Conservation (phyloP, 1,140 invertebrate genomes). For the Agrypnia vestita region DNA sequence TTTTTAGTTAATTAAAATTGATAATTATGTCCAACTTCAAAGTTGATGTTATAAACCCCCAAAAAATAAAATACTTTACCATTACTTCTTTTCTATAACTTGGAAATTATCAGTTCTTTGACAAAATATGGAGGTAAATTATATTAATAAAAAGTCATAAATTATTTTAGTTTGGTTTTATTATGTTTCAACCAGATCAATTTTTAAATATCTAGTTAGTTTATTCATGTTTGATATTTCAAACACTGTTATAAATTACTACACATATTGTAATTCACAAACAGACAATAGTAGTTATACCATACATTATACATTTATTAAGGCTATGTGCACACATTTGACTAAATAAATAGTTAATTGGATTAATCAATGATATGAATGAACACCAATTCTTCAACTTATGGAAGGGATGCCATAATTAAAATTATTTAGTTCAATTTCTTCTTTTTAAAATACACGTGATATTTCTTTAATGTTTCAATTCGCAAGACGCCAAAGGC, state of each 20-base stretch:
- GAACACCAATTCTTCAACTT: background rate
- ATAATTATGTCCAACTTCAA: too few species aligned
- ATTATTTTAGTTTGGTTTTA: slow-evolving; percentile 27
- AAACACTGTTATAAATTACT: slow-evolving; percentile 1
- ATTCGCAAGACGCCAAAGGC: slow-evolving; percentile 29
- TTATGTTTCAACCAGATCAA: slow-evolving; percentile 24
- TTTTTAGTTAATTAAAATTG: too few species aligned
- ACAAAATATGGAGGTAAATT: background rate
- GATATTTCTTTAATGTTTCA: too few species aligned
- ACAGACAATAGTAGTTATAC: background rate
- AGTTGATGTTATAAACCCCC: too few species aligned
- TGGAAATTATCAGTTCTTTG: too few species aligned
- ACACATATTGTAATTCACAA: slow-evolving; percentile 8
- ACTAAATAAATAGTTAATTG: slow-evolving; percentile 17
- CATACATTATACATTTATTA: slow-evolving; percentile 7
- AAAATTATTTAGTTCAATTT: too few species aligned
- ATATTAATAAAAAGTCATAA: slow-evolving; percentile 4
- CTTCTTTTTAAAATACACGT: too few species aligned
- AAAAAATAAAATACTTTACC: too few species aligned
- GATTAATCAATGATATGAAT: slow-evolving; percentile 7
- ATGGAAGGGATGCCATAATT: too few species aligned
- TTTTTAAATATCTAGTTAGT: background rate
- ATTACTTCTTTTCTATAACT: too few species aligned
- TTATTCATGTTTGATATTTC: slow-evolving; percentile 1
- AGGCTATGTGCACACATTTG: slow-evolving; percentile 31